Conservation (phyloP, 2,113 vertebrate genomes). For the Rhabdornis inornatus region DNA sequence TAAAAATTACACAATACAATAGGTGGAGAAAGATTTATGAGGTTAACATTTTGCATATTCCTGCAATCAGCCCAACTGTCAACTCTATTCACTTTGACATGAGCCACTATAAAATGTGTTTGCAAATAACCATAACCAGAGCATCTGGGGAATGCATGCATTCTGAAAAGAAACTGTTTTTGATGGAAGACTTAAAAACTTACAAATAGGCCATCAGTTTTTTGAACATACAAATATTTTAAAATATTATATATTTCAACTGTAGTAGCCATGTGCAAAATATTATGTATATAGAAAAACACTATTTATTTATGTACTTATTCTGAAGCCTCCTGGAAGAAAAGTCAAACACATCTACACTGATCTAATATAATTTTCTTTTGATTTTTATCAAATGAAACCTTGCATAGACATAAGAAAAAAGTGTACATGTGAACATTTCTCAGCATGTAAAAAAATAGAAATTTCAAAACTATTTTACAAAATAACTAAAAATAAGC, state of each 20-base stretch:
- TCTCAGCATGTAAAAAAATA: neutral
- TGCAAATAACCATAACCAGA: neutral
- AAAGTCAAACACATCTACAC: neutral
- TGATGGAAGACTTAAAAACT: neutral
- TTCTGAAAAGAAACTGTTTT: neutral
- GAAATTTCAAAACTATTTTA: neutral
- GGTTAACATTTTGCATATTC: neutral
- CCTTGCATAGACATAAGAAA: neutral
- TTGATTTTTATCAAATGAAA: neutral
- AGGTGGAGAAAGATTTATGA: constrained; percentile 2
- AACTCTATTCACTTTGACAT: neutral
- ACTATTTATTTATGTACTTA: neutral
- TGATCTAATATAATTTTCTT: neutral
- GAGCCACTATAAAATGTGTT: neutral
- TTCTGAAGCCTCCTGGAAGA: neutral
- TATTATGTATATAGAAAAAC: neutral
- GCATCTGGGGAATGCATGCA: neutral
- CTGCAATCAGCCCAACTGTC: neutral
- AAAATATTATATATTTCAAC: neutral
- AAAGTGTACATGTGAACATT: fast-evolving
- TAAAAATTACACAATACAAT: neutral
- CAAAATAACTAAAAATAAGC: neutral
- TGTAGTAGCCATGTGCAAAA: neutral
- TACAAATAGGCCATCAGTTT: neutral
- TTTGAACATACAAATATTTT: neutral